Percentiles rank a stretch among this genome's conserved stretches.
These are phyloP conservation scores for Speoplatyrhinus poulsoni DNA, from an alignment of 2,113 vertebrate species.

Conservation along the genomic window DNA sequence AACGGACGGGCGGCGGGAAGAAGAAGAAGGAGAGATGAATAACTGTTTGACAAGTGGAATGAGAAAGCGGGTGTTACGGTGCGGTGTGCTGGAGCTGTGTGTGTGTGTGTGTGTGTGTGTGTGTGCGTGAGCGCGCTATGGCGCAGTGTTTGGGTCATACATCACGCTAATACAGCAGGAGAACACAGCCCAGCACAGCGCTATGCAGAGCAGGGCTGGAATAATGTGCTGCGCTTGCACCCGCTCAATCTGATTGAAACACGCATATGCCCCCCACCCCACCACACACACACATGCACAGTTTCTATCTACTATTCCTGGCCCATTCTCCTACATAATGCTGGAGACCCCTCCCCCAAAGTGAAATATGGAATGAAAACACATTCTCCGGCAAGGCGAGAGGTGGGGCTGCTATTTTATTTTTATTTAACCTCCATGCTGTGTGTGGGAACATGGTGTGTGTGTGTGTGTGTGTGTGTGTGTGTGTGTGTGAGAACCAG, in stretches of 20 bases:
- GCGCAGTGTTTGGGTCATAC: constrained; percentile 67
- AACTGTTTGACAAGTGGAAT: constrained; percentile 71
- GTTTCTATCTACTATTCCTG: constrained; percentile 47
- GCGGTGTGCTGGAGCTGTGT: constrained; percentile 18
- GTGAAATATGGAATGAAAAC: constrained; percentile 34
- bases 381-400: constrained; percentile 47
- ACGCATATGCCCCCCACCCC: constrained; percentile 2
- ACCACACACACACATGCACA: too few species aligned
- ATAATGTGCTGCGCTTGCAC: constrained; percentile 74
- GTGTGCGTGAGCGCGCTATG: background rate
- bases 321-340: constrained; percentile 48
- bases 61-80: constrained; percentile 64
- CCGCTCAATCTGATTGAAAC: constrained; percentile 73
- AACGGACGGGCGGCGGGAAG: constrained; percentile 32
- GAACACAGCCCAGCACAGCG: constrained; percentile 69
- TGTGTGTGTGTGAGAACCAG: constrained; percentile 10
- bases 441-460: background rate
- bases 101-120: constrained; percentile 8
- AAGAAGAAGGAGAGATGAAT: constrained; percentile 62
- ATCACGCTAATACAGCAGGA: constrained; percentile 76
- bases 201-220: constrained; percentile 75
- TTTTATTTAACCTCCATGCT: too few species aligned
- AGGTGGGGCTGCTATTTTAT: constrained; percentile 6
- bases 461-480: background rate
- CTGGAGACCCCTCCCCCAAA: constrained; percentile 15